Base-by-base conservation (phyloP, 2,797 vertebrate genomes). In the Buceros bicornis region DNA sequence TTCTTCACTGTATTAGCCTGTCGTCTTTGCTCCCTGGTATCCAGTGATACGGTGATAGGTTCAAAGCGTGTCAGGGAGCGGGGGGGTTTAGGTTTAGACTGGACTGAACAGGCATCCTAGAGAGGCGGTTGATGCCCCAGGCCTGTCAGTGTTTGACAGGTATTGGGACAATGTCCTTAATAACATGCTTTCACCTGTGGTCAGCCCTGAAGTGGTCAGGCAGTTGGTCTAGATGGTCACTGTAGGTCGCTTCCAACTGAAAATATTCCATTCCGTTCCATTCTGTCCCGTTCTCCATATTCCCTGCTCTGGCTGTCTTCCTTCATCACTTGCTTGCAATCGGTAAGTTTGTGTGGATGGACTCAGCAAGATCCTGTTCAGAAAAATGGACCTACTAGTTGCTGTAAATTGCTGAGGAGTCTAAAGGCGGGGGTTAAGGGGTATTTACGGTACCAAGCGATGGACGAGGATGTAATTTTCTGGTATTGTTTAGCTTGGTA, bases 231-330 rank as follows among this genome's bases (percentile, higher is more conserved):
- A 45, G 45, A 45, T 45, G 45, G 19, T 33, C 6, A 12, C 21
- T 47, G 8, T 24, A 61, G 37, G 16, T 57, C 28, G 24, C 11
- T 92, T 74, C 71, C 21, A 48, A 3, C 7, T 64, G 50, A 54
- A 83, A 73, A 28, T 37, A 29, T 22, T 58, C 22, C 40, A 0
- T 18, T 18, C 13, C 58, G 0, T 21, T 64, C 19, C 13, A 0
- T 37, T 69, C 26, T 66, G 0, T 21, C 60, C 19, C 13, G 0
- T 33, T 69, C 26, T 66, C 22, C 3, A 1, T 13, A 18, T 33
- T 64, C 8, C 8, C 5, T 26, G 10, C 31, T 65, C 48, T 72
- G 48, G 3, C 19, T 72, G 12, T 16, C 25, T 80, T 53, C 45
- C 47, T 79, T 74, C 17, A 7, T 48, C 25, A 3, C 16, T 19